Evolutionary conservation across 2,113 vertebrate genomes (phyloP).

Genomic region (Uropsilus gracilis): DNA sequence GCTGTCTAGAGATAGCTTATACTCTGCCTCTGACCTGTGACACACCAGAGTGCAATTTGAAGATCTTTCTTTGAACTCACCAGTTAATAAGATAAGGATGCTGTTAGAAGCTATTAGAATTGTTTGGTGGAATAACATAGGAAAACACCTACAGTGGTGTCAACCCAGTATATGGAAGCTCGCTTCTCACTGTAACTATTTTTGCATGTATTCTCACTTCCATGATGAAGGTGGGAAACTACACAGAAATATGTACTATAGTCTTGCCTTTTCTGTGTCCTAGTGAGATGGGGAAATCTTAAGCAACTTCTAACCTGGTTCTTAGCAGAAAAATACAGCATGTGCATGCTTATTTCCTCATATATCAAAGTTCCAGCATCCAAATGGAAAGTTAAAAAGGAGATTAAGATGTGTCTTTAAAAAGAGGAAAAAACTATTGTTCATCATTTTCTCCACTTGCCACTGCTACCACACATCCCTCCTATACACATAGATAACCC

Average conservation of each 20-base stretch:
- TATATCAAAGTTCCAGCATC: not conserved
- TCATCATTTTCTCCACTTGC: not conserved
- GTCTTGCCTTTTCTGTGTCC: not conserved
- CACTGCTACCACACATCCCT: not conserved
- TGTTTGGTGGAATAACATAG: not conserved
- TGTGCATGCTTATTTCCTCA: not conserved
- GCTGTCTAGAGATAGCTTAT: not conserved
- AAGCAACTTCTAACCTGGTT: not conserved
- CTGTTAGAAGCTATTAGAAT: not conserved
- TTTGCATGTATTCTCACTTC: not conserved
- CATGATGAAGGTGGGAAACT: not conserved
- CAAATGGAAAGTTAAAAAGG: not conserved
- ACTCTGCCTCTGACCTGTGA: not conserved
- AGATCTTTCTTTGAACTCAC: conserved; percentile 29
- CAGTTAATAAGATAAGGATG: not conserved
- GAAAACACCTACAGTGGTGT: not conserved
- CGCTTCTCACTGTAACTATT: not conserved
- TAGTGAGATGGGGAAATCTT: not conserved
- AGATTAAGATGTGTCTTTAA: not conserved
- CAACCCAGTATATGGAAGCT: not conserved
- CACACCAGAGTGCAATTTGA: not conserved
- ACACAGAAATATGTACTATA: not conserved
- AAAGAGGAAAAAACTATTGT: not conserved
- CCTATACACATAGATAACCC: not conserved
- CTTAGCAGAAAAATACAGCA: not conserved